Conservation (phyloP, 2,113 vertebrate genomes). For the Aix galericulata region DNA sequence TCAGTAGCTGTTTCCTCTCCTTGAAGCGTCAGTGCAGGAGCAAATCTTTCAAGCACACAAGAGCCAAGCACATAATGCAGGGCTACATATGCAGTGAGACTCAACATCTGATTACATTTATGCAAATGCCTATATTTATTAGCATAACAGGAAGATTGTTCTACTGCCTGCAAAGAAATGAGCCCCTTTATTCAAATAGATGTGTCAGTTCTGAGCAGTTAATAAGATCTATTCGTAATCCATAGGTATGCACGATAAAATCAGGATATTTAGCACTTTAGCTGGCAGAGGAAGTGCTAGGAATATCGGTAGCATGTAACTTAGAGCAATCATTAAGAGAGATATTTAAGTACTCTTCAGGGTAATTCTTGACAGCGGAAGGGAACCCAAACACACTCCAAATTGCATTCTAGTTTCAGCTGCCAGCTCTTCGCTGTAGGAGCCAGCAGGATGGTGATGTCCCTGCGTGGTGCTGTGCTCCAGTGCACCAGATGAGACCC, state of each 20-base stretch:
- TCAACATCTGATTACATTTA: slow-evolving; percentile 21
- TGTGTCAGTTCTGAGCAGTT: slow-evolving; percentile 40
- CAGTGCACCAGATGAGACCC: background rate
- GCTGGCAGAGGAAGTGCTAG: background rate
- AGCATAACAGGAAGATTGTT: slow-evolving; percentile 25
- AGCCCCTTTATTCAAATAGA: slow-evolving; percentile 25
- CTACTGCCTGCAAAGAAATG: slow-evolving; percentile 26
- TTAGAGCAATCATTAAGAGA: background rate
- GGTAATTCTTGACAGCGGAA: background rate
- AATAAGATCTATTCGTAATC: slow-evolving; percentile 47
- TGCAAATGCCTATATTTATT: slow-evolving; percentile 42
- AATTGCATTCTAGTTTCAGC: background rate
- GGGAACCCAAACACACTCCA: background rate
- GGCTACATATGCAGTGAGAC: background rate
- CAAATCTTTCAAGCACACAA: background rate
- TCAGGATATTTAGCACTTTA: background rate
- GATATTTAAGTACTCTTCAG: slow-evolving; percentile 25
- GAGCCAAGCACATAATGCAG: background rate
- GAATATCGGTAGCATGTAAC: background rate
- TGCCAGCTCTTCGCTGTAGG: background rate
- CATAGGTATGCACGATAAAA: background rate
- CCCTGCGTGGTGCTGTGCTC: background rate
- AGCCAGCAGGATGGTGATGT: background rate
- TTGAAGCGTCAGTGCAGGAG: background rate
- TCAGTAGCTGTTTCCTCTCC: background rate